Percentiles rank a stretch among this genome's conserved stretches.
These are phyloP conservation scores for Eristalis pertinax DNA, from an alignment of 2,888 invertebrate genomes.

Conservation along the genomic window DNA sequence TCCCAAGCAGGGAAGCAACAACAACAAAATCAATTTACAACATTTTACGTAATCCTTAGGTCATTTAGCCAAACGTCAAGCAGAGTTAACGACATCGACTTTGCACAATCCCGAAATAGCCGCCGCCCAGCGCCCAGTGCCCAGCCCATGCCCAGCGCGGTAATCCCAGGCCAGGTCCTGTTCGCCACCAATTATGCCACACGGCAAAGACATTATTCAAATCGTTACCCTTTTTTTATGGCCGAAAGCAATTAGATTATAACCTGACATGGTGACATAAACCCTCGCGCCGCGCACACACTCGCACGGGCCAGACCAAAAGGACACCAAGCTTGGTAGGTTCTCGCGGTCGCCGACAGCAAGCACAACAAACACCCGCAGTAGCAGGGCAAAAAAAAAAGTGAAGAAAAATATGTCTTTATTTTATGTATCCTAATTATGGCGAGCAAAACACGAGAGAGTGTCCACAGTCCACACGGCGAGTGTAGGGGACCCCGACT, in stretches of 20 bases:
- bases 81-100: constrained; percentile 48
- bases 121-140: background rate
- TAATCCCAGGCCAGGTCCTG: constrained; percentile 39
- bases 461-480: constrained; percentile 13
- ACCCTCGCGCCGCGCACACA: constrained; percentile 12
- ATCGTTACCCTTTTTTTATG: constrained; percentile 69
- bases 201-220: constrained; percentile 65
- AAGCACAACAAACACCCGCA: background rate
- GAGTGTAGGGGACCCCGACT: background rate
- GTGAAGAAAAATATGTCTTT: constrained; percentile 33
- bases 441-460: constrained; percentile 33
- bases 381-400: constrained; percentile 20
- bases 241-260: constrained; percentile 69
- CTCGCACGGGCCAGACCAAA: too few species aligned
- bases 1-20: background rate
- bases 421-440: constrained; percentile 68
- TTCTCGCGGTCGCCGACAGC: background rate
- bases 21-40: constrained; percentile 45
- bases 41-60: constrained; percentile 50
- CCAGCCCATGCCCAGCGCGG: constrained; percentile 18
- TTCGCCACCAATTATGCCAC: constrained; percentile 58
- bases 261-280: constrained; percentile 70
- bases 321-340: too few species aligned
- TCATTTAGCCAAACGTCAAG: constrained; percentile 47
- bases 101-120: constrained; percentile 41